Base-by-base conservation (phyloP, 2,797 vertebrate species). In the Melopsittacus undulatus region DNA sequence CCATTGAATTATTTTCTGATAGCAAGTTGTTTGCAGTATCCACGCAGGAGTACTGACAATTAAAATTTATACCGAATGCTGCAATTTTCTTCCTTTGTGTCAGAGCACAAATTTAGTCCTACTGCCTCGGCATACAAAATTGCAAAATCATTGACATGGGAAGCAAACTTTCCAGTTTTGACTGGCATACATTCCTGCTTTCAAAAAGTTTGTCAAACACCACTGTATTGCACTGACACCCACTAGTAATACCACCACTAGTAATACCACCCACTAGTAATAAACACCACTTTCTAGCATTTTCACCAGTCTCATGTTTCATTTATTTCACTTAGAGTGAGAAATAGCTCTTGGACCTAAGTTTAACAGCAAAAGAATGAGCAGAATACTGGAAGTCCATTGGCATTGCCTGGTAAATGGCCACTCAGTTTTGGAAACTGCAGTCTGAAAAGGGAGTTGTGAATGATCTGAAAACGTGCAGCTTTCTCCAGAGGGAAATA, bases 11-110 rank as follows among this genome's bases (percentile, higher is more conserved):
- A 87, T 73, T 91, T 75, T 92, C 45, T 85, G 72, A 73, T 95
- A 92, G 88, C 46, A 81, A 75, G 64, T 90, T 95, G 27, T 97
- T 94, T 91, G 80, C 83, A 48, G 88, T 92, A 93, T 75, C 45
- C 78, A 94, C 87, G 64, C 72, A 87, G 43, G 32, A 91, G 52
- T 76, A 92, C 78, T 93, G 80, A 95, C 93, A 81, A 93, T 94
- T 94, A 87, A 78, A 93, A 94, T 91, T 93, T 89, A 78, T 89
- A 75, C 61, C 0, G 27, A 70, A 78, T 73, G 36, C 52, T 94
- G 68, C 79, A 0, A 0, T 83, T 81, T 91, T 92, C n/a, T 34
- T 92, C 24, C 76, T 63, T 81, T n/a, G 38, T 94, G 77, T 94
- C 74, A 79, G 77, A 84, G 48, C 54, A 86, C 43, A 51, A 56